Conservation (phyloP, 2,888 invertebrate species). For the Cerceris rybyensis region DNA sequence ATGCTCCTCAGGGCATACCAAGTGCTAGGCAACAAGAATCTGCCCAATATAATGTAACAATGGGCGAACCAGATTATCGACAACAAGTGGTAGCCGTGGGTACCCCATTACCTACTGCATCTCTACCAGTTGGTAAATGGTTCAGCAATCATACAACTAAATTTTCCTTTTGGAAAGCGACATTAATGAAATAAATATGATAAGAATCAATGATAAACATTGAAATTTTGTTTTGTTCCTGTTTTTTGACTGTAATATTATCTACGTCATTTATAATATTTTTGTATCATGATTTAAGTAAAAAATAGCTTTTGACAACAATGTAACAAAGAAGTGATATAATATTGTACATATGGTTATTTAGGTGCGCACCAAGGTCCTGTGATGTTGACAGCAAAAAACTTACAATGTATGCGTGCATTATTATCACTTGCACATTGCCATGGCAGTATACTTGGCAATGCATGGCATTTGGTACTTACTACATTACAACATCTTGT, state of each 20-base stretch:
- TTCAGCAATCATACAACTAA: neutral
- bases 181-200: too few relatives aligned
- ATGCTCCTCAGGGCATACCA: constrained; percentile 84
- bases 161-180: too few relatives aligned
- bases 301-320: neutral
- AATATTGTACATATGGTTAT: constrained; percentile 11
- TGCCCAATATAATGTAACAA: constrained; percentile 77
- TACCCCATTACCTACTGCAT: constrained; percentile 94
- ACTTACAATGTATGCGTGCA: constrained; percentile 97
- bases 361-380: constrained; percentile 91
- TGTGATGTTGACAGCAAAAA: constrained; percentile 98
- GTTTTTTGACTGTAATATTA: too few relatives aligned
- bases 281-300: too few relatives aligned
- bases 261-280: too few relatives aligned
- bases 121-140: constrained; percentile 86
- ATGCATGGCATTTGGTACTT: constrained; percentile 97
- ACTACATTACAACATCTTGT: constrained; percentile 96
- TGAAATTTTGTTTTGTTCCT: too few relatives aligned
- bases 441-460: constrained; percentile 95
- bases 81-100: constrained; percentile 99
- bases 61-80: constrained; percentile 89
- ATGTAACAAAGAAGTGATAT: neutral
- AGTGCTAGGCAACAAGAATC: constrained; percentile 77
- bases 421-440: constrained; percentile 94
- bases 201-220: too few relatives aligned